Conservation (phyloP, 2,888 invertebrate species). For the Caenorhabditis angaria region DNA sequence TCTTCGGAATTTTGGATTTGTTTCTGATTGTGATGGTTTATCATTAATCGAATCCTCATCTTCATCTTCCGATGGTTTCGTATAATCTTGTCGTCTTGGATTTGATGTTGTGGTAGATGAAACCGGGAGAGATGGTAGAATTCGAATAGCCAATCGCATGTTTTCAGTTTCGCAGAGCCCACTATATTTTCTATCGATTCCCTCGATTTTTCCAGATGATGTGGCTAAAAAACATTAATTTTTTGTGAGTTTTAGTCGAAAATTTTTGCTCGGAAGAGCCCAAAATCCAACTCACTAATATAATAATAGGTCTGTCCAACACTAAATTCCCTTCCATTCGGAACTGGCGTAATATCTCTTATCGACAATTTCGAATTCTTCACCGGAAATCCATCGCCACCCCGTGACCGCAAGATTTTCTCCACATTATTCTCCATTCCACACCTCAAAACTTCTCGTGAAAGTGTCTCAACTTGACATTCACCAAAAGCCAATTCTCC, state of each 20-base stretch:
- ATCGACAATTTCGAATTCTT: conserved; percentile 29
- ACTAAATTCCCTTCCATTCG: conserved; percentile 36
- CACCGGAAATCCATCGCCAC: neutral
- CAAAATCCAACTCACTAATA: conserved; percentile 29
- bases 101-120: neutral
- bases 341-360: conserved; percentile 34
- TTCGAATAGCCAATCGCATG: conserved; percentile 36
- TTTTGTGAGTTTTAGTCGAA: neutral
- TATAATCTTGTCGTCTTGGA: neutral
- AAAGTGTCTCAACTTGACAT: conserved; percentile 23
- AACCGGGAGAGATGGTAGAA: conserved; percentile 6
- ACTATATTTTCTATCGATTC: conserved; percentile 15
- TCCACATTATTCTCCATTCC: conserved; percentile 15
- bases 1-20: conserved; percentile 39
- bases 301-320: conserved; percentile 37
- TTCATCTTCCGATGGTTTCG: conserved; percentile 5
- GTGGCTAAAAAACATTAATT: conserved; percentile 31
- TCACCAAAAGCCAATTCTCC: conserved; percentile 31
- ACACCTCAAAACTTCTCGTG: conserved; percentile 32
- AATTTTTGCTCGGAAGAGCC: neutral
- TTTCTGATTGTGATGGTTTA: neutral
- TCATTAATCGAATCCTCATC: conserved; percentile 37
- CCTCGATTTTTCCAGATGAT: conserved; percentile 27
- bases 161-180: conserved; percentile 36
- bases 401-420: conserved; percentile 10